These are phyloP conservation scores for Nerophis ophidion DNA, from an alignment of 2,113 vertebrate genomes.

Conservation along the genomic window DNA sequence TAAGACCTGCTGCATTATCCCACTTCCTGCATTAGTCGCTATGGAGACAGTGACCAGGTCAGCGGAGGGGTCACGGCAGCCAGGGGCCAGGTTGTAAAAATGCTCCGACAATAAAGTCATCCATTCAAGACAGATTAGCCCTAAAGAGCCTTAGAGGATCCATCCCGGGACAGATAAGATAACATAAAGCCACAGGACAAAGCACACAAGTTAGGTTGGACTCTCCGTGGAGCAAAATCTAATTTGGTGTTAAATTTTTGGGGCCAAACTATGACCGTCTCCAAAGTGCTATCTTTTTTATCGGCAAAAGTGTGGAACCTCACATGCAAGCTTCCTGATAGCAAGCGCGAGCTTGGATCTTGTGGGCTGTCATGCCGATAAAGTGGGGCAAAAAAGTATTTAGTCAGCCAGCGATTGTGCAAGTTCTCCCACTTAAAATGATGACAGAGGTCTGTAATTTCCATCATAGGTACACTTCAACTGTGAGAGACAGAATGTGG, in stretches of 20 bases:
- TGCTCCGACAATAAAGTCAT: slow-evolving; percentile 51
- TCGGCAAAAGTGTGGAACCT: too few relatives aligned
- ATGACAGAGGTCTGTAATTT: too few relatives aligned
- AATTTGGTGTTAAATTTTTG: slow-evolving; percentile 4
- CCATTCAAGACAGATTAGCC: slow-evolving; percentile 56
- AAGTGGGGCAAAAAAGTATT: too few relatives aligned
- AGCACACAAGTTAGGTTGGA: slow-evolving; percentile 14
- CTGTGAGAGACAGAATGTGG: too few relatives aligned
- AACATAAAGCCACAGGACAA: slow-evolving; percentile 40
- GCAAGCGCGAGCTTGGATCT: slow-evolving; percentile 14
- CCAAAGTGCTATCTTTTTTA: too few relatives aligned
- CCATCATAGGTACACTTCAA: too few relatives aligned
- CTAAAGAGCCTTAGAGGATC: slow-evolving; percentile 41
- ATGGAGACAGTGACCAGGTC: slow-evolving; percentile 67
- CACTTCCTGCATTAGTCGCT: slow-evolving; percentile 63
- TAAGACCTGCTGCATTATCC: slow-evolving; percentile 56
- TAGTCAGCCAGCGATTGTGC: too few relatives aligned
- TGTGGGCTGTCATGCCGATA: slow-evolving; percentile 41
- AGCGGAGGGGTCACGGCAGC: slow-evolving; percentile 50
- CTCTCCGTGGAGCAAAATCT: slow-evolving; percentile 27
- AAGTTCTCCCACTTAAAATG: too few relatives aligned
- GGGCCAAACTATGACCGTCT: not conserved
- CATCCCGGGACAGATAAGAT: slow-evolving; percentile 41
- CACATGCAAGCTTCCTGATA: slow-evolving; percentile 16
- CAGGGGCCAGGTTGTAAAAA: slow-evolving; percentile 66